Evolutionary conservation across 37 sponge, comb jelly and placozoan species (phyloP).

Genomic region (Trichoplax adhaerens): DNA sequence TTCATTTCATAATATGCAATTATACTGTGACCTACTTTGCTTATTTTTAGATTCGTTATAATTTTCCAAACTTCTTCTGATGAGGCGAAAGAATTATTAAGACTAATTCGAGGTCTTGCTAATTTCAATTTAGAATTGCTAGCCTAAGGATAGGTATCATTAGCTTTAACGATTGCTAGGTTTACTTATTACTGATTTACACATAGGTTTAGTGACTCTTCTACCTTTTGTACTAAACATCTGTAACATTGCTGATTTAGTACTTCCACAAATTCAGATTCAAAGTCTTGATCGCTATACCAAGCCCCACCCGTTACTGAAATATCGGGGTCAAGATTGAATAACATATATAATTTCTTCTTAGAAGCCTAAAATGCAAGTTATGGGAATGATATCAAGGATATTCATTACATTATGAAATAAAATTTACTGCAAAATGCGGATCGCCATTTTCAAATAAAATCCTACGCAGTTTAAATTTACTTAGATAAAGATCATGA

Average conservation of each 20-base stretch:
- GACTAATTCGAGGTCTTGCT: slow-evolving; percentile 8
- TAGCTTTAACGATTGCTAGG: background rate
- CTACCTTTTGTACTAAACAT: slow-evolving; percentile 60
- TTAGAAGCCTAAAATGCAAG: slow-evolving; percentile 21
- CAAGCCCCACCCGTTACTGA: slow-evolving; percentile 89
- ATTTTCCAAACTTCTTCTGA: slow-evolving; percentile 61
- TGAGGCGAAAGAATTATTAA: slow-evolving; percentile 28
- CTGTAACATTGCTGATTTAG: slow-evolving; percentile 60
- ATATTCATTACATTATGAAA: background rate
- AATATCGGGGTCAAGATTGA: slow-evolving; percentile 61
- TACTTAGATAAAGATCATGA: too few relatives aligned
- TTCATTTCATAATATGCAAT: background rate
- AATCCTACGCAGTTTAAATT: too few relatives aligned
- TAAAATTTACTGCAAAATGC: background rate
- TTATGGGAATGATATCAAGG: background rate
- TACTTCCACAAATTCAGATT: slow-evolving; percentile 91
- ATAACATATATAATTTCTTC: slow-evolving; percentile 78
- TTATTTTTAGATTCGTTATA: slow-evolving; percentile 78
- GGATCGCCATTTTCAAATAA: too few relatives aligned
- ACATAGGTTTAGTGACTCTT: background rate
- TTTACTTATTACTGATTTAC: background rate
- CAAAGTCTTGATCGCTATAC: slow-evolving; percentile 95
- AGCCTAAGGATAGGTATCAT: too few relatives aligned
- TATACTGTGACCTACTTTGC: slow-evolving; percentile 38
- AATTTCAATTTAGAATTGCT: too few relatives aligned